Evolutionary conservation across 2,797 vertebrate genomes (phyloP).

Genomic region (Rhinichthys osculus): DNA sequence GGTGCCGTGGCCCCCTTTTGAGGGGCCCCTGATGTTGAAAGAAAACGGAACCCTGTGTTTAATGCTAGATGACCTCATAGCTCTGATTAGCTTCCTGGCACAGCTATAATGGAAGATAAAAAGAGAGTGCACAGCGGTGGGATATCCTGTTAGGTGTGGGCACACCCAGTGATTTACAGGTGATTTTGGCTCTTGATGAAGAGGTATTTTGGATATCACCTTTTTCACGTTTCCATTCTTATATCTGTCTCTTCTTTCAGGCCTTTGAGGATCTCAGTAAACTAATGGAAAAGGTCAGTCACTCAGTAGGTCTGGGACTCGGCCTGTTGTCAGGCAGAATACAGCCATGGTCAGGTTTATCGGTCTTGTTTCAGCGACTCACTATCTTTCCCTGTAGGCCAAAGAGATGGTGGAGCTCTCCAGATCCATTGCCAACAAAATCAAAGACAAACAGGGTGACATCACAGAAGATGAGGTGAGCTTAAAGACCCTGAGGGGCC

Average conservation of each 20-base stretch:
- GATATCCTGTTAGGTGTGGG: conserved; percentile 85
- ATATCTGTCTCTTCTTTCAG: conserved; percentile 75
- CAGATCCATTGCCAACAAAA: conserved; percentile 96
- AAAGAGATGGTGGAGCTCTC: conserved; percentile 99
- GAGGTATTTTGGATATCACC: not conserved
- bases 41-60: conserved; percentile 28
- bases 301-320: not conserved
- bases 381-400: conserved; percentile 78
- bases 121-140: conserved; percentile 76
- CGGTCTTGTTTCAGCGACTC: not conserved
- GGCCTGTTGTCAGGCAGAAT: not conserved
- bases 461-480: conserved; percentile 97
- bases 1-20: not conserved
- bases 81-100: conserved; percentile 77
- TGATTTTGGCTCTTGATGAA: conserved; percentile 5
- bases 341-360: not conserved
- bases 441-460: conserved; percentile 98
- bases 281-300: conserved; percentile 95
- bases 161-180: conserved; percentile 72
- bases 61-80: conserved; percentile 41
- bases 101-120: conserved; percentile 81
- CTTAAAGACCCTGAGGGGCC: not conserved
- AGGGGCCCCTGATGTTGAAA: not conserved
- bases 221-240: conserved; percentile 27
- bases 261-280: conserved; percentile 99